Evolutionary conservation across 1,140 invertebrate species (phyloP).

Genomic region (Anastatus disparis): DNA sequence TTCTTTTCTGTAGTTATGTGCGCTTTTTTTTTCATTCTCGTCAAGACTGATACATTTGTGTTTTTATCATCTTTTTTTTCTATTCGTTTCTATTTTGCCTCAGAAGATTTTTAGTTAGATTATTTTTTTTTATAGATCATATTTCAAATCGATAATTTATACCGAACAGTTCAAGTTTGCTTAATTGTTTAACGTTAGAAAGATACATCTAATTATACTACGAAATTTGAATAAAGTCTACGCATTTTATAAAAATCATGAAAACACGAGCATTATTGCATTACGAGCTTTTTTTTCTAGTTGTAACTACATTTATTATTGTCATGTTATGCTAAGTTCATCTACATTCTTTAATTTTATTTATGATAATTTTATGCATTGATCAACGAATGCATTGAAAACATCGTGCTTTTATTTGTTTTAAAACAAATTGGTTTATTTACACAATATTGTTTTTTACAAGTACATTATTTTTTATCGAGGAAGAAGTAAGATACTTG

Average conservation of each 20-base stretch:
- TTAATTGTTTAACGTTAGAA: background rate
- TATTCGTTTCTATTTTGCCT: no score
- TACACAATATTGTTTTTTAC: no score
- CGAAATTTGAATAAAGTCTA: background rate
- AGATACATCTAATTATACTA: background rate
- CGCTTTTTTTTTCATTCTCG: no score
- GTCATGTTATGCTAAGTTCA: background rate
- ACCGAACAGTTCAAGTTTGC: background rate
- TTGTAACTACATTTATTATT: background rate
- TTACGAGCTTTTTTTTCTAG: background rate
- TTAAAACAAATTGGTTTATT: no score
- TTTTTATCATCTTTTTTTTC: background rate
- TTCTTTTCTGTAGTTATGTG: no score
- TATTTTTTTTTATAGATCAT: no score
- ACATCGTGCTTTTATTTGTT: no score
- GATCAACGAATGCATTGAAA: no score
- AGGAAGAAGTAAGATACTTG: no score
- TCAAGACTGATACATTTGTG: background rate
- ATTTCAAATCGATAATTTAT: no score
- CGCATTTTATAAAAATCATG: background rate
- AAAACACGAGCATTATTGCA: background rate
- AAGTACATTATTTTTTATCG: no score
- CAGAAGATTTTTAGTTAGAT: no score
- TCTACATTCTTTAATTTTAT: background rate
- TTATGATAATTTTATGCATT: background rate